Evolutionary conservation across 2,888 invertebrate genomes (phyloP).

Genomic region (Apodemia duryi): DNA sequence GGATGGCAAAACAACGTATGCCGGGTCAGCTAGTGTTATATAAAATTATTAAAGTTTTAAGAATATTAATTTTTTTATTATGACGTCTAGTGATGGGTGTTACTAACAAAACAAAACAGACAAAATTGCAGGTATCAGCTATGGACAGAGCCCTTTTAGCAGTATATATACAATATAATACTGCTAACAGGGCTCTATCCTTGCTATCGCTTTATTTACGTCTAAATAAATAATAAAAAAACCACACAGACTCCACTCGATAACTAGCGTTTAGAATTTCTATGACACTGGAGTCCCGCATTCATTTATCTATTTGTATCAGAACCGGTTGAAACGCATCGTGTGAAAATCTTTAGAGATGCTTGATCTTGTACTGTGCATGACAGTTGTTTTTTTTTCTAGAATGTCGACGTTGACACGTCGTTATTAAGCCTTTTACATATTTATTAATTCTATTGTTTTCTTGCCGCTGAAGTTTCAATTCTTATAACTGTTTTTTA

Average conservation of each 20-base stretch:
- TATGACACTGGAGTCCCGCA: conserved; percentile 29
- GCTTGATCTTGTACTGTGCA: conserved; percentile 20
- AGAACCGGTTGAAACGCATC: conserved; percentile 58
- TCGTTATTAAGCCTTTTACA: conserved; percentile 6
- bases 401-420: conserved; percentile 11
- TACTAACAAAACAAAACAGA: too few relatives aligned
- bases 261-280: conserved; percentile 12
- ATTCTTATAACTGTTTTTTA: background rate
- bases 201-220: background rate
- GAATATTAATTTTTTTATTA: too few relatives aligned
- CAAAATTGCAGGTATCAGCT: background rate
- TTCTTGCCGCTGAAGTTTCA: background rate
- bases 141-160: too few relatives aligned
- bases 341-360: conserved; percentile 55
- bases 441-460: background rate
- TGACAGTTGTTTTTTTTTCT: conserved; percentile 33
- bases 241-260: background rate
- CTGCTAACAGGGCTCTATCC: background rate
- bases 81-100: too few relatives aligned
- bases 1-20: too few relatives aligned
- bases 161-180: background rate
- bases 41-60: too few relatives aligned
- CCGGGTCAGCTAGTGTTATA: too few relatives aligned
- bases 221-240: conserved; percentile 1
- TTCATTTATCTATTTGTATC: conserved; percentile 41